phyloP scores from a whole-genome alignment of 1,140 invertebrate species.

The Hyles vespertilio region DNA sequence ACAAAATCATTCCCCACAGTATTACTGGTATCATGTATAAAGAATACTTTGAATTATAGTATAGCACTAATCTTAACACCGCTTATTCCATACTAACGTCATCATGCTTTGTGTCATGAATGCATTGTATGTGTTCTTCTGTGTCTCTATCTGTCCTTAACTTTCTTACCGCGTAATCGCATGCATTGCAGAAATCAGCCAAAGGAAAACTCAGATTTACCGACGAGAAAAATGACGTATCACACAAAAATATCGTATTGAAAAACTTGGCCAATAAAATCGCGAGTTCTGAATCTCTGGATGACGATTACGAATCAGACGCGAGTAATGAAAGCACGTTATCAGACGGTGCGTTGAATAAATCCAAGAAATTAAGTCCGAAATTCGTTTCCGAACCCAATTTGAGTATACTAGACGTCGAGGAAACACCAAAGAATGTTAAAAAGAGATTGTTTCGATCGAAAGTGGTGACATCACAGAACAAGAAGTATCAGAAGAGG shows the following conservation, averaged over 20 bases:
- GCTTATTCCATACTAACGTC: conserved; percentile 5
- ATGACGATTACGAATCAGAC: conserved; percentile 61
- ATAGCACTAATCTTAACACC: conserved; percentile 2
- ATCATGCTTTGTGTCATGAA: conserved; percentile 11
- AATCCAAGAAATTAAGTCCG: conserved; percentile 55
- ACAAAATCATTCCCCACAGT: too few relatives aligned
- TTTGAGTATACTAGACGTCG: conserved; percentile 54
- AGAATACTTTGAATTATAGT: background rate
- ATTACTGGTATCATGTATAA: too few relatives aligned
- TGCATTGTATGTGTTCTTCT: conserved; percentile 20
- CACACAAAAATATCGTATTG: conserved; percentile 60
- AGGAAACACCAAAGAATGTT: conserved; percentile 63
- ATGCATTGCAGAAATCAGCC: conserved; percentile 63
- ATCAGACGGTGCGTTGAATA: conserved; percentile 59
- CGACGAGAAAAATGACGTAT: conserved; percentile 58
- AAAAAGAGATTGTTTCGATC: conserved; percentile 56
- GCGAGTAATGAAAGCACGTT: conserved; percentile 60
- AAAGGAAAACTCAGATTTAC: conserved; percentile 51
- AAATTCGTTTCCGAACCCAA: conserved; percentile 73
- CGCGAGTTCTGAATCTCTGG: conserved; percentile 53
- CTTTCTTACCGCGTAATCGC: conserved; percentile 56
- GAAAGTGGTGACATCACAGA: conserved; percentile 48
- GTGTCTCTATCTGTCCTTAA: conserved; percentile 39
- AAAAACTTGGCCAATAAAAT: conserved; percentile 67
- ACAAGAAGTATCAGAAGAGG: conserved; percentile 63